Conservation (phyloP, 2,888 invertebrate species). For the Geotrupes spiniger region DNA sequence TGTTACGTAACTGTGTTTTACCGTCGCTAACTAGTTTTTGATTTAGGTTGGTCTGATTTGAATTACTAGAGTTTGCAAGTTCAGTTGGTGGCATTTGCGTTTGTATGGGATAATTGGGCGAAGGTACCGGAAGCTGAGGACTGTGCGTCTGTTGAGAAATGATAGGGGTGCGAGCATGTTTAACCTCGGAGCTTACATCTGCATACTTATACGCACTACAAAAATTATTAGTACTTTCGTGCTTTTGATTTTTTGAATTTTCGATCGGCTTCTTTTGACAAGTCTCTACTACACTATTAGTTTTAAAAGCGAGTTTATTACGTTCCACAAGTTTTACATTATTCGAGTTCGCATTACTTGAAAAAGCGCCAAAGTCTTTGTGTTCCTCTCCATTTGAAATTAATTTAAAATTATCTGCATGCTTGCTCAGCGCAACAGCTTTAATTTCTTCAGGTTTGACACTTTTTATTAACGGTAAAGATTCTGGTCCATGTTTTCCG, state of each 20-base stretch:
- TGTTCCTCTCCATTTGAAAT: constrained; percentile 2
- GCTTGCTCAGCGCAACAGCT: not conserved
- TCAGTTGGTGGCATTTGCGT: constrained; percentile 28
- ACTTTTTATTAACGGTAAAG: too few relatives aligned
- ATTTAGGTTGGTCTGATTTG: not conserved
- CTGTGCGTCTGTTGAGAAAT: constrained; percentile 42
- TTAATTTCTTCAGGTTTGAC: too few relatives aligned
- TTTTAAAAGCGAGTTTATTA: not conserved
- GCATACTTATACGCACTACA: constrained; percentile 28
- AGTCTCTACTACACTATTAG: not conserved
- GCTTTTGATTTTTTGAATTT: constrained; percentile 40
- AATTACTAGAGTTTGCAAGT: constrained; percentile 8
- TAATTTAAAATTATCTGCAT: not conserved
- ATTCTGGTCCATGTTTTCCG: not conserved
- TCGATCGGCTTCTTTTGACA: not conserved
- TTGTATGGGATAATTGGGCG: constrained; percentile 46
- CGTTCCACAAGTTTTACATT: not conserved
- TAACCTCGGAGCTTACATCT: constrained; percentile 42
- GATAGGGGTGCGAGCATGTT: constrained; percentile 43
- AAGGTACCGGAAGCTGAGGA: constrained; percentile 45
- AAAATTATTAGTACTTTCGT: constrained; percentile 39
- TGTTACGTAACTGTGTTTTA: constrained; percentile 14
- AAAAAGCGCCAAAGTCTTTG: not conserved
- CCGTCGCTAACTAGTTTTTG: constrained; percentile 6
- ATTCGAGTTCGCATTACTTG: not conserved